Evolutionary conservation across 2,113 vertebrate species (phyloP), one percentile per base, ranked within the genome.

Genomic region (Albula glossodonta): DNA sequence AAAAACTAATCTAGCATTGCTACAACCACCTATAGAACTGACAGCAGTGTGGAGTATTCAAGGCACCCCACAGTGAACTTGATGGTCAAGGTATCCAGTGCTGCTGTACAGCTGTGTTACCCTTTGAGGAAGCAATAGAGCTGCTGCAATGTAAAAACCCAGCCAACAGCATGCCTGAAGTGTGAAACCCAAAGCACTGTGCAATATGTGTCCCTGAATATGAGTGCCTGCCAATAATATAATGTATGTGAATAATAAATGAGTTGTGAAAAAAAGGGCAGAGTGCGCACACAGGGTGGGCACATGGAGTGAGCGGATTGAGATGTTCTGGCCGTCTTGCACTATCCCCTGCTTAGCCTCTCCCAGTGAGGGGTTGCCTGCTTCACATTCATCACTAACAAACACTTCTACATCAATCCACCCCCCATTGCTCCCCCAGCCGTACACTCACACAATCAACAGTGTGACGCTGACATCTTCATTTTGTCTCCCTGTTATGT

Each of bases 401-500:
- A 74, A 74, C 70, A 31, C 52, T 17, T 79, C 51, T 25, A 66
- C 15, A 19, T 15, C 13, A 41, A 41, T 17, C 63, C n/a, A 60
- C 56, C 2, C n/a, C 6, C 70, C 10, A 22, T 1, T 19, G 1
- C 66, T 25, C 22, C 19, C 22, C 13, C 74, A n/a, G 51, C 12
- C 52, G 19, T 8, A 48, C n/a, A 9, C 22, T 5, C 25, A 51
- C 51, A 2, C 6, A 48, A 6, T 25, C n/a, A 85, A 10, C 51
- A 49, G 31, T 48, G 31, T 50, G 22, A 49, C 77, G 77, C 70
- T 77, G 22, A 78, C 74, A 48, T 50, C 78, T 74, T 74, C 70
- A 74, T 74, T 74, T 31, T 74, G 22, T 31, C 70, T 74, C 70
- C 70, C 70, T 2, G 5, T 74, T 84, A 83, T 63, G 78, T 84